Evolutionary conservation across 2,797 vertebrate species (phyloP).

Genomic region (Phyllotis vaccarum): DNA sequence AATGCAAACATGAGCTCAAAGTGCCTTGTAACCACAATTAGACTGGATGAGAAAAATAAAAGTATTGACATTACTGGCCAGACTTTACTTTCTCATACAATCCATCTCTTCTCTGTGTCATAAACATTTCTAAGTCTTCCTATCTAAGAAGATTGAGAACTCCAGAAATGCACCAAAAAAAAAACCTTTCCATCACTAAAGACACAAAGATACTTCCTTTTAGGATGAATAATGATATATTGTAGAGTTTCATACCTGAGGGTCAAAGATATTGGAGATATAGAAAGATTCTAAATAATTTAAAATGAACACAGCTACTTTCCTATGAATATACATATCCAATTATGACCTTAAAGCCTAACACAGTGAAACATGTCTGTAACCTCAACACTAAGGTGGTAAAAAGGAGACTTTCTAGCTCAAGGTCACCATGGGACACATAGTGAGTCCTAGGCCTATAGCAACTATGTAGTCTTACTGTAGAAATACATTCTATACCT

Average conservation of each 20-base stretch:
- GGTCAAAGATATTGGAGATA: background rate
- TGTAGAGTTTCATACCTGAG: background rate
- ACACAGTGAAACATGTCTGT: background rate
- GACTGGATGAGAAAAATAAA: slow-evolving; percentile 27
- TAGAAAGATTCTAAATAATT: background rate
- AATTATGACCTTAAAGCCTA: background rate
- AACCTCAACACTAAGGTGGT: background rate
- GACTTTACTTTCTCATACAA: background rate
- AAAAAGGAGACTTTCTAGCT: background rate
- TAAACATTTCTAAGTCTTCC: background rate
- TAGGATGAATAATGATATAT: background rate
- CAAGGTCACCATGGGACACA: background rate
- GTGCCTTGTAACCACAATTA: background rate
- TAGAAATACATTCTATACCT: background rate
- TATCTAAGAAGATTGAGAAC: background rate
- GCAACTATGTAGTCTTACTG: background rate
- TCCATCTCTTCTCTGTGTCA: background rate
- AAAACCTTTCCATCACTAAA: background rate
- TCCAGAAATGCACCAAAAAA: background rate
- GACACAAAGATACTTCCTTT: background rate
- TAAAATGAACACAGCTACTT: background rate
- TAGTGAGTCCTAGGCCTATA: background rate
- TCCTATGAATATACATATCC: background rate
- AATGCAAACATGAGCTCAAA: background rate
- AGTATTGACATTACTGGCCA: background rate